Percentiles rank a stretch among this genome's conserved stretches.
Evolutionary conservation across 2,797 vertebrate genomes (phyloP).

Genomic region (Sebastes iracundus): DNA sequence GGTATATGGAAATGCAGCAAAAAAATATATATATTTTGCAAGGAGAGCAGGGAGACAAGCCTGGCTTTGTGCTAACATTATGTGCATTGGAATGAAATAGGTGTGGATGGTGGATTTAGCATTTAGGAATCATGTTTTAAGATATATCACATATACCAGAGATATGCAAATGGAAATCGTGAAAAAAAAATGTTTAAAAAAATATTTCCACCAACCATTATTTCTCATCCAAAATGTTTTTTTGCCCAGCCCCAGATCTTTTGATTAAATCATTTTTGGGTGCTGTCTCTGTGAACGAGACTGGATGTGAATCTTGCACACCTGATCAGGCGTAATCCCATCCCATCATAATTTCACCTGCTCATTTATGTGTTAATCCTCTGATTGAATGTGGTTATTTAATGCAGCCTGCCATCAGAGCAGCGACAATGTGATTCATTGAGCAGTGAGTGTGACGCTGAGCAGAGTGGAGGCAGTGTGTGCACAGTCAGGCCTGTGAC

Average conservation of each 20-base stretch:
- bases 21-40: neutral
- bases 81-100: neutral
- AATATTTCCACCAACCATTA: neutral
- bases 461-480: neutral
- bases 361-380: neutral
- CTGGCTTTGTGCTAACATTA: neutral
- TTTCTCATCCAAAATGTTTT: neutral
- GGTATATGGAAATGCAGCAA: neutral
- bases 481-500: neutral
- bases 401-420: neutral
- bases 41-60: neutral
- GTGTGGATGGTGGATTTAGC: neutral
- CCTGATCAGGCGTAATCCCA: neutral
- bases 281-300: neutral
- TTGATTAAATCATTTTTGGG: neutral
- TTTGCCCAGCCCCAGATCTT: neutral
- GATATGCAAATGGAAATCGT: neutral
- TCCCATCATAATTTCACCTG: neutral
- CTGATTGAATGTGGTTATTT: neutral
- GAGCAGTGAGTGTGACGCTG: neutral
- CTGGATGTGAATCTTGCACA: neutral
- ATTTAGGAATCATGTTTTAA: neutral
- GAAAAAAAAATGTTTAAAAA: too few species aligned
- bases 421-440: neutral
- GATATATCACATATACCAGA: neutral